phyloP scores from a whole-genome alignment of 2,113 vertebrate genomes.

The Passer domesticus region DNA sequence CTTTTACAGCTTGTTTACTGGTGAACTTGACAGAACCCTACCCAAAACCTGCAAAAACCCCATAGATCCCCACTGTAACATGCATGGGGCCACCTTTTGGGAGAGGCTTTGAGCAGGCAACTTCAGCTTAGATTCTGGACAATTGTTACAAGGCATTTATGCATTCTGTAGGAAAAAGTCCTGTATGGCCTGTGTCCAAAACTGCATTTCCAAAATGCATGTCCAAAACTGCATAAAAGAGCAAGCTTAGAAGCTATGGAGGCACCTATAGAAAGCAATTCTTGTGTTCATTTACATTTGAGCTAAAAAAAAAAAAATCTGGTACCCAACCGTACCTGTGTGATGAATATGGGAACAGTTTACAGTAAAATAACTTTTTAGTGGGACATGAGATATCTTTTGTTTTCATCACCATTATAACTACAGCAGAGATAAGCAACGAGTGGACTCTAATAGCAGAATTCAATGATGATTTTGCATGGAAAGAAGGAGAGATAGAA shows the following conservation, averaged over 20 bases:
- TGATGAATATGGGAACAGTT: constrained; percentile 5
- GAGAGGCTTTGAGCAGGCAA: neutral
- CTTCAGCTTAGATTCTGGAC: neutral
- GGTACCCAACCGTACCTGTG: neutral
- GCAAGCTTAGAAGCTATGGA: constrained; percentile 60
- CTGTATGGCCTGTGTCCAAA: constrained; percentile 47
- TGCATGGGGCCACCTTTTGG: neutral
- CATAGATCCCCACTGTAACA: neutral
- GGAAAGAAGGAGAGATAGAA: constrained; percentile 55
- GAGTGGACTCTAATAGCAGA: constrained; percentile 60
- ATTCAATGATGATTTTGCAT: constrained; percentile 64
- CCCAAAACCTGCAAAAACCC: neutral
- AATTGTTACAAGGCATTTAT: neutral
- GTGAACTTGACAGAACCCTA: neutral
- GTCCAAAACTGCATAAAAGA: constrained; percentile 47
- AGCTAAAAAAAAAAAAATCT: constrained; percentile 17
- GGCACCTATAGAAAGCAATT: constrained; percentile 22
- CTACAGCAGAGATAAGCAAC: constrained; percentile 44
- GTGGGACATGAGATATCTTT: neutral
- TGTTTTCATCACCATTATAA: constrained; percentile 36
- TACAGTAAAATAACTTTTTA: neutral
- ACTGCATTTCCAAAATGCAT: constrained; percentile 65
- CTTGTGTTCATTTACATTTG: neutral
- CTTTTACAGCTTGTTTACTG: neutral
- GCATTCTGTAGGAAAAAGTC: constrained; percentile 9